Base-by-base conservation (phyloP, 2,888 invertebrate species). In the Serrognathus titanus region DNA sequence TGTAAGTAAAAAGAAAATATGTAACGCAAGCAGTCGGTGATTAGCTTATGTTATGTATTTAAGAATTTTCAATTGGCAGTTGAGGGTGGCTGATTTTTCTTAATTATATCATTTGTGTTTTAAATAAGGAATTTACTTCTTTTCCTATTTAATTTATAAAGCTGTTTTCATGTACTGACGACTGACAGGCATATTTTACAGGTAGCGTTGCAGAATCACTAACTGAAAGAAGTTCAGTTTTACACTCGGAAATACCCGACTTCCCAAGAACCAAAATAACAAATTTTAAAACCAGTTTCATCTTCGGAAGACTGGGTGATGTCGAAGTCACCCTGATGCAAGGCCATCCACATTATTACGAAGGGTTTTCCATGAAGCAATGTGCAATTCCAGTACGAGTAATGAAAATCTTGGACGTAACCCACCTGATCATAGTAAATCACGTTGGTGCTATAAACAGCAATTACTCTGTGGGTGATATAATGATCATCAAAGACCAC, bases 401-500 rank as follows among this genome's bases (percentile, higher is more conserved):
- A 38, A 16, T 49, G 37, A 49, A 38, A 38, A 12, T 16, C 4
- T 49, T 49, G 38, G 49, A 39, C 11, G 16, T 49, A 9, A 40
- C 37, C 6, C 24, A 36, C 12, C 7, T 49, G 20, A 12, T 49
- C 9, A 36, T 49, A 12, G 20, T 20, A 36, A 49, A 38, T 7
- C 20, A 38, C 20, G 37, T 16, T 4, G 37, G 16, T 12, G 49
- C 37, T 13, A 20, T 49, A 12, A 49, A 49, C 13, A 37, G 16
- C 8, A 20, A 3, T 8, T 49, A 38, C 16, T 12, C 37, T 20
- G 36, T 12, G n/a, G 49, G 49, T 39, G 49, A 49, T 11, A 16
- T 49, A 9, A 37, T 38, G 37, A 9, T 49, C 9, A 49, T 49
- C 11, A 49, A 36, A 7, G 37, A 49, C 35, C 49, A 49, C 13